A percentile compares a stretch with the other conserved stretches of the same genome.
These are phyloP conservation scores for Gambusia holbrooki DNA, from an alignment of 2,113 vertebrate genomes.

Conservation along the genomic window DNA sequence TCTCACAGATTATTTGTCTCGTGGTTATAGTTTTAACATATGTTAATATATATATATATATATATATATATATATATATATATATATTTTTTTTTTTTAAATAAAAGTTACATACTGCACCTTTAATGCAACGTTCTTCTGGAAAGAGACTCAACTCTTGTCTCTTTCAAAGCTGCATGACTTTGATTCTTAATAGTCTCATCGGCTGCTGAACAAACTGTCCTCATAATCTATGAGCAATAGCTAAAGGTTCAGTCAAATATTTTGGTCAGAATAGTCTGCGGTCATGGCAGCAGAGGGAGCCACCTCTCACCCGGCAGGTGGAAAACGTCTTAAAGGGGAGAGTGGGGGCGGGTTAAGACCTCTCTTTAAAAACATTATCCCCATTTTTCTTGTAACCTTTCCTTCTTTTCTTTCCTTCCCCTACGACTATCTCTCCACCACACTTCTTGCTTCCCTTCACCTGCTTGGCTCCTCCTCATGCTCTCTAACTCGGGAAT, in stretches of 20 bases:
- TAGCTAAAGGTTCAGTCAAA: background rate
- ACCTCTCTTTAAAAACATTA: constrained; percentile 43
- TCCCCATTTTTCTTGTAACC: background rate
- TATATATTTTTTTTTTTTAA: too few relatives aligned
- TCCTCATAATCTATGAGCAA: too few relatives aligned
- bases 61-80: too few relatives aligned
- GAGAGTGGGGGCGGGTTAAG: background rate
- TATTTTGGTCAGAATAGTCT: background rate
- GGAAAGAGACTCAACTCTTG: background rate
- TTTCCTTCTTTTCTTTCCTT: constrained; percentile 4
- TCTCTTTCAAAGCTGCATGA: too few relatives aligned
- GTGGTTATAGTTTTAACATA: too few relatives aligned
- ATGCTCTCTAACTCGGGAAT: constrained; percentile 39
- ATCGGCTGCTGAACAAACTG: too few relatives aligned
- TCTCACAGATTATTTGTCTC: too few relatives aligned
- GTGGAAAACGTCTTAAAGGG: constrained; percentile 17
- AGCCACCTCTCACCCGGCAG: constrained; percentile 32
- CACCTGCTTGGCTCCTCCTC: constrained; percentile 1
- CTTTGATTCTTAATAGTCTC: too few relatives aligned
- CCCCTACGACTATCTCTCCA: background rate
- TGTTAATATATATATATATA: too few relatives aligned
- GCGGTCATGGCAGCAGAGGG: constrained; percentile 52
- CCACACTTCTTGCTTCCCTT: constrained; percentile 4
- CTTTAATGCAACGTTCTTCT: background rate
- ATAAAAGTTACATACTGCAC: too few relatives aligned